A percentile compares a stretch with the other conserved stretches of the same genome.
Conservation (phyloP, 2,113 vertebrate species). For the Solenodon paradoxus region DNA sequence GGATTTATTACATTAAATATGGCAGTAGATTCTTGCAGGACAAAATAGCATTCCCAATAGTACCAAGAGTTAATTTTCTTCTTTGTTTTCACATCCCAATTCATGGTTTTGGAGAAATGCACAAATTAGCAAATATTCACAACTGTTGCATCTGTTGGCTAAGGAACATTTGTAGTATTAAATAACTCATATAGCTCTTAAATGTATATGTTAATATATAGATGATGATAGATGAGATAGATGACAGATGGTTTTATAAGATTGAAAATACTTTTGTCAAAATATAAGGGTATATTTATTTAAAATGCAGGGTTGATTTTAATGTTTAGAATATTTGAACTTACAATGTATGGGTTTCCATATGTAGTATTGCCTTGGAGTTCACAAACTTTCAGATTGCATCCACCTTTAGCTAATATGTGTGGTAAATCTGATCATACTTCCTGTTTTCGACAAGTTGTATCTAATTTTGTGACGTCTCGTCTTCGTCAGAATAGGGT, state of each 20-base stretch:
- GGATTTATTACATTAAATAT: neutral
- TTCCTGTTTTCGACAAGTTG: neutral
- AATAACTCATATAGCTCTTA: neutral
- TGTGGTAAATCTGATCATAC: neutral
- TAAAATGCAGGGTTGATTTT: neutral
- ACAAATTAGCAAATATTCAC: neutral
- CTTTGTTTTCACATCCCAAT: neutral
- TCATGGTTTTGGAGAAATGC: neutral
- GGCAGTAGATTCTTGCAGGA: neutral
- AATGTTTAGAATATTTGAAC: neutral
- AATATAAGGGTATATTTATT: neutral
- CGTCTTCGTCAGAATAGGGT: neutral
- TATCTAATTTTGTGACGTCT: neutral
- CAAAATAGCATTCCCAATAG: neutral
- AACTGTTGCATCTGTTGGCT: neutral
- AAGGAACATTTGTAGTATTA: neutral
- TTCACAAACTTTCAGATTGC: neutral
- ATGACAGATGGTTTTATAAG: neutral
- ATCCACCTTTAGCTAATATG: neutral
- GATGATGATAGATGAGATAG: neutral
- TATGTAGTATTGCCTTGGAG: neutral
- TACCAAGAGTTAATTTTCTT: neutral
- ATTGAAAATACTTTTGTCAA: slow-evolving; percentile 15
- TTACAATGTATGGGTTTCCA: neutral
- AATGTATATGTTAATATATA: neutral